phyloP scores from a whole-genome alignment of 2,888 invertebrate genomes.

The Chrysopilus asiliformis region DNA sequence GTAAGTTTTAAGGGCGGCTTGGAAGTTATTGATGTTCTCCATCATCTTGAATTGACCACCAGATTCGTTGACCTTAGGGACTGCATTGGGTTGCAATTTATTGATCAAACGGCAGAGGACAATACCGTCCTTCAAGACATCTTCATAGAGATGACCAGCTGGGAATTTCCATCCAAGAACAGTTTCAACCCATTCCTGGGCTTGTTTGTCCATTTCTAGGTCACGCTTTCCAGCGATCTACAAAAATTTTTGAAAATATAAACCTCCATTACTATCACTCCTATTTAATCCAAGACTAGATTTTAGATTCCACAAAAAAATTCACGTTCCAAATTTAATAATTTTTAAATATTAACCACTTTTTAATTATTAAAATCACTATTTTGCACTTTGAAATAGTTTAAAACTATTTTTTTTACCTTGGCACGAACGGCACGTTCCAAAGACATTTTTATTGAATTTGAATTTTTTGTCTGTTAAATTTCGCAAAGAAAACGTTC shows the following conservation, averaged over 20 bases:
- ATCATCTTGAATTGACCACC: constrained; percentile 99
- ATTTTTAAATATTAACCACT: no score
- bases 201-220: constrained; percentile 70
- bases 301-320: not conserved
- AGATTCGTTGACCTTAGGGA: constrained; percentile 80
- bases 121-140: constrained; percentile 81
- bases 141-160: constrained; percentile 66
- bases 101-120: constrained; percentile 91
- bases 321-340: no score
- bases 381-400: not conserved
- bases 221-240: constrained; percentile 76
- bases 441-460: constrained; percentile 60
- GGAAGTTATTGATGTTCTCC: constrained; percentile 96
- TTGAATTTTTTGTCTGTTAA: no score
- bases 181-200: constrained; percentile 83
- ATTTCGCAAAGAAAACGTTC: no score
- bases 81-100: constrained; percentile 75
- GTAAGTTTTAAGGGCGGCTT: constrained; percentile 70
- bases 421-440: constrained; percentile 85
- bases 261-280: not conserved
- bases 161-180: constrained; percentile 83
- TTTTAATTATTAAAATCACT: not conserved
- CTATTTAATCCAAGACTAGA: not conserved
- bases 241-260: not conserved
- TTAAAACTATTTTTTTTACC: constrained; percentile 40